A percentile compares a stretch with the other conserved stretches of the same genome.
Conservation (phyloP, 2,888 invertebrate species). For the Cremastobaeus sp. region DNA sequence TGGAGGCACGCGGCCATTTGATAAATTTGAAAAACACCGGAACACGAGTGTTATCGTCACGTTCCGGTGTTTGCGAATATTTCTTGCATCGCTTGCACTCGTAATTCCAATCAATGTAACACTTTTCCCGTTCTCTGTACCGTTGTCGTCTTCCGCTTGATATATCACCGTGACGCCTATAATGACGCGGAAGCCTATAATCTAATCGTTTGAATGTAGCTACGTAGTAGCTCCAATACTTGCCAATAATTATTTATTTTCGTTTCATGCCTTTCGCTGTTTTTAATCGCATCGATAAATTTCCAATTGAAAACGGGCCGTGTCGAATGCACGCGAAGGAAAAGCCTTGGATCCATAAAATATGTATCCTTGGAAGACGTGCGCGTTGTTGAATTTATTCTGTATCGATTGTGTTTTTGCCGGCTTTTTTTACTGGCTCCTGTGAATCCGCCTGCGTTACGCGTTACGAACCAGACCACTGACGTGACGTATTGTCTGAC, state of each 20-base stretch:
- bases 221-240: constrained; percentile 26
- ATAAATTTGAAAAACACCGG: no score
- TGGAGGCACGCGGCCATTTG: constrained; percentile 16
- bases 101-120: constrained; percentile 45
- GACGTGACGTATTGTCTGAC: constrained; percentile 6
- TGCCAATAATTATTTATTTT: constrained; percentile 46
- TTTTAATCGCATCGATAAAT: constrained; percentile 46
- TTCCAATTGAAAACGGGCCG: constrained; percentile 27
- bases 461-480: neutral
- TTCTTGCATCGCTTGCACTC: constrained; percentile 35
- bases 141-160: constrained; percentile 18
- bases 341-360: neutral
- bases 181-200: constrained; percentile 50
- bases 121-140: constrained; percentile 7
- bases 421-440: neutral
- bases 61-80: constrained; percentile 29
- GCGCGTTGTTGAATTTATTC: constrained; percentile 5
- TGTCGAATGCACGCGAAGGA: neutral
- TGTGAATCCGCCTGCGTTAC: neutral
- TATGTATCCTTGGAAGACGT: neutral
- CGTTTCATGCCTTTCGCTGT: constrained; percentile 29
- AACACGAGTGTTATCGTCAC: no score
- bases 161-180: constrained; percentile 42
- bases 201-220: constrained; percentile 36
- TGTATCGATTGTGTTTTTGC: neutral